These are phyloP conservation scores for Celastrina argiolus DNA, from an alignment of 2,888 invertebrate genomes.

Conservation along the genomic window DNA sequence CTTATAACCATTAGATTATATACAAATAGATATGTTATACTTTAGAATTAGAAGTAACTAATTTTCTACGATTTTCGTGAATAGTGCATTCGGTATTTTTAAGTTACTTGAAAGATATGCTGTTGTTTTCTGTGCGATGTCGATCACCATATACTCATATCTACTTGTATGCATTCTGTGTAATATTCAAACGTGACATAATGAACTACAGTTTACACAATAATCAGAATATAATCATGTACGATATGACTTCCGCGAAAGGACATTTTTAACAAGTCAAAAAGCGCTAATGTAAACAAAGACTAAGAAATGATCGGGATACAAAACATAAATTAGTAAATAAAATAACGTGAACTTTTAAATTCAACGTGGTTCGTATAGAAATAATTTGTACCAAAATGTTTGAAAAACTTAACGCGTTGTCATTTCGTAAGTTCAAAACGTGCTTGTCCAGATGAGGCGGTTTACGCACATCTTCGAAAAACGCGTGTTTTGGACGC, in stretches of 20 bases:
- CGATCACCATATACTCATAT: neutral
- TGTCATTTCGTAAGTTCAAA: slow-evolving; percentile 26
- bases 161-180: neutral
- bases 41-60: neutral
- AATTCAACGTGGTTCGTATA: slow-evolving; percentile 31
- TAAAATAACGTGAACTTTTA: slow-evolving; percentile 27
- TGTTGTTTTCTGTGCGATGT: neutral
- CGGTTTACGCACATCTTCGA: neutral
- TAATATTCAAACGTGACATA: neutral
- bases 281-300: slow-evolving; percentile 7
- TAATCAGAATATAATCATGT: neutral
- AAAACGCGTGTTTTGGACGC: neutral
- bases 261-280: neutral
- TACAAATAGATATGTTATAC: neutral
- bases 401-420: slow-evolving; percentile 33
- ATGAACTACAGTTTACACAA: neutral
- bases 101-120: neutral
- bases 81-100: neutral
- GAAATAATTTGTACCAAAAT: slow-evolving; percentile 51
- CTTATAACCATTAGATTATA: neutral
- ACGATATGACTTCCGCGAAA: neutral
- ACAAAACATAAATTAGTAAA: slow-evolving; percentile 5
- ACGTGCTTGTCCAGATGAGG: slow-evolving; percentile 10
- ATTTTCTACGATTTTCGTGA: neutral
- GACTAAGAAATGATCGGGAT: neutral